Percentiles rank a stretch among this genome's conserved stretches.
Conservation (phyloP, 1,140 invertebrate genomes). For the Drosophila mojavensis region DNA sequence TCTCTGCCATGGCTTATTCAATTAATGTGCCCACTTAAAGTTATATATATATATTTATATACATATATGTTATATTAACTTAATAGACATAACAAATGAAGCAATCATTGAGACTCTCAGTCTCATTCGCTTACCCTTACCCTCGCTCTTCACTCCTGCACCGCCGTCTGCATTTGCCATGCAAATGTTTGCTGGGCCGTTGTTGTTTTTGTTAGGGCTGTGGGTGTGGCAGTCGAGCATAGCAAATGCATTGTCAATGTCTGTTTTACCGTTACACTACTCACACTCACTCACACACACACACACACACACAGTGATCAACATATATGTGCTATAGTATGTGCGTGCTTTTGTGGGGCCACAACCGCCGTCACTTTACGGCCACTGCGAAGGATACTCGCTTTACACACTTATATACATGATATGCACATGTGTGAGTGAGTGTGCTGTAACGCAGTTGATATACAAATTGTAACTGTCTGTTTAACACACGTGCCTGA, state of each 20-base stretch:
- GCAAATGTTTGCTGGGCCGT: conserved; percentile 49
- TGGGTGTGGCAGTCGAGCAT: conserved; percentile 21
- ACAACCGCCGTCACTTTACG: conserved; percentile 34
- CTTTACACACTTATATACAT: conserved; percentile 20
- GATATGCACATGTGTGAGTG: not conserved
- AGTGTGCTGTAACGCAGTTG: conserved; percentile 32
- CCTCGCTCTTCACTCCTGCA: not conserved
- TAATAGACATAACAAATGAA: conserved; percentile 17
- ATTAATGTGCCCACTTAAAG: not conserved
- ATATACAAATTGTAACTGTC: conserved; percentile 80
- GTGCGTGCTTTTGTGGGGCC: not conserved
- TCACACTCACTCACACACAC: conserved; percentile 15
- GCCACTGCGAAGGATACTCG: conserved; percentile 27
- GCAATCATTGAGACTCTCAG: conserved; percentile 45
- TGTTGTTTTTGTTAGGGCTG: conserved; percentile 14
- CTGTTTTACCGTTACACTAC: conserved; percentile 51
- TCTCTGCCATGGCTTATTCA: not conserved
- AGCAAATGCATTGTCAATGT: conserved; percentile 67
- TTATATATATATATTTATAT: not conserved
- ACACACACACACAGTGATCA: conserved; percentile 46
- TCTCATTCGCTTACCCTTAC: conserved; percentile 5
- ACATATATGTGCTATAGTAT: conserved; percentile 41
- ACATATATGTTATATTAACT: conserved; percentile 22
- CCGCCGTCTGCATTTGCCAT: conserved; percentile 48
- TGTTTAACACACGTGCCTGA: conserved; percentile 57